Base-by-base conservation (phyloP, 2,888 invertebrate genomes). In the Drosophila pegasa region DNA sequence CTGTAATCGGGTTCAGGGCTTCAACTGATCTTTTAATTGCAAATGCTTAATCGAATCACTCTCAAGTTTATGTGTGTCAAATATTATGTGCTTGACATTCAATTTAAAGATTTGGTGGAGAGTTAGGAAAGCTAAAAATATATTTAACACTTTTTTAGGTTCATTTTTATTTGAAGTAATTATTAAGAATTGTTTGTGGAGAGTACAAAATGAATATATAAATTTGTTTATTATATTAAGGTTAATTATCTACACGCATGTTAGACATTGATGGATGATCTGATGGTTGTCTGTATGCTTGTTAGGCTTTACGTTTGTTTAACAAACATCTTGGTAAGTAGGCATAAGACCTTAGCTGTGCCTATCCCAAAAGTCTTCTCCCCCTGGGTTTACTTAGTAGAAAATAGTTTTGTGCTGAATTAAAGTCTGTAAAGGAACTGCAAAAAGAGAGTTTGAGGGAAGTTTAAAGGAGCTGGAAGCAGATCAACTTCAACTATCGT, bases 1-100 rank as follows among this genome's bases (percentile, higher is more conserved):
- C 33, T 29, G 45, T 76, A 76, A 86, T 65, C 73, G 50, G 47
- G 78, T 77, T 75, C 75, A 78, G 64, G 78, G 75, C 8, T 61
- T 56, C 12, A 52, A 52, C 37, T 61, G 55, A 73, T 72, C 55
- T 73, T 25, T 64, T 58, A 64, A 75, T 68, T 38, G 55, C 29
- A 33, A 52, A 29, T 40, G 47, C 33, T 35, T 18, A 38, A 43
- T 43, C 29, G 29, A 52, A 70, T 57, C 27, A 20, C 14, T 9
- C 35, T 57, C 37, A 50, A 57, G 37, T 54, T 55, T 41, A 47
- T 45, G 43, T 37, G 2, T 56, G 35, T 41, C 43, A 37, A 35
- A 60, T 43, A 35, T 16, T 37, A 22, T n/a, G 29, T 6, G 31
- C 12, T 52, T 37, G 25, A 43, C 16, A 43, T 37, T 38, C 0